Evolutionary conservation across 1,140 invertebrate genomes (phyloP), one percentile per base, ranked within the genome.

Genomic region (Heliconius hermathena): DNA sequence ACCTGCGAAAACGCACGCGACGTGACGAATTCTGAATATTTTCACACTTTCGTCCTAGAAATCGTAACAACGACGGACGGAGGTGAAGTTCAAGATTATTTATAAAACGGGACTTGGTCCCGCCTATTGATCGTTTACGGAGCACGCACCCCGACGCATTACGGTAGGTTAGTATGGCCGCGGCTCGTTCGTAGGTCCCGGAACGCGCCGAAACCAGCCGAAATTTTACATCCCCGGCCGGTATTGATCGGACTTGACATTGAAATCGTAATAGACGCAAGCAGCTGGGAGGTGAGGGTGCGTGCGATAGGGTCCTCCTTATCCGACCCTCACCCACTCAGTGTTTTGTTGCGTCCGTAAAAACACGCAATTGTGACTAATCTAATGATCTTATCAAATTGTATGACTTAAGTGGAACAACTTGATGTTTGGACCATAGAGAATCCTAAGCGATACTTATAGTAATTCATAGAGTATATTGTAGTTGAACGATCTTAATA

Each of bases 221-320:
- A 94, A 91, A 93, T 94, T 92, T 93, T 92, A 93, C 90, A 91
- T 91, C 90, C 91, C 90, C 89, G 90, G 88, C 85, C 84, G 79
- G 85, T 95, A 95, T 95, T 94, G 94, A 95, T 95, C 94, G 91
- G 90, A 89, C 91, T 93, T 95, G 94, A 95, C 94, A 95, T 95
- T 95, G 94, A 95, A 95, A 95, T 94, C 88, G 94, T 90, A 94
- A 94, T 94, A 94, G 92, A 90, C 87, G 89, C 88, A 92, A 95
- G 95, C 94, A 95, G 94, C 94, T 94, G 94, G 89, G 88, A 86
- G 85, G 87, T 71, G 83, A 89, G 90, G 91, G 90, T 87, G 88
- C 89, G 89, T 90, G 85, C 82, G 71, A n/a, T 38, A 81, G 81
- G 79, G 76, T 85, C 85, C 85, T 82, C 57, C 81, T 76, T 87